These are phyloP conservation scores for Pampusana beccarii DNA, from an alignment of 2,113 vertebrate species.

Conservation along the genomic window DNA sequence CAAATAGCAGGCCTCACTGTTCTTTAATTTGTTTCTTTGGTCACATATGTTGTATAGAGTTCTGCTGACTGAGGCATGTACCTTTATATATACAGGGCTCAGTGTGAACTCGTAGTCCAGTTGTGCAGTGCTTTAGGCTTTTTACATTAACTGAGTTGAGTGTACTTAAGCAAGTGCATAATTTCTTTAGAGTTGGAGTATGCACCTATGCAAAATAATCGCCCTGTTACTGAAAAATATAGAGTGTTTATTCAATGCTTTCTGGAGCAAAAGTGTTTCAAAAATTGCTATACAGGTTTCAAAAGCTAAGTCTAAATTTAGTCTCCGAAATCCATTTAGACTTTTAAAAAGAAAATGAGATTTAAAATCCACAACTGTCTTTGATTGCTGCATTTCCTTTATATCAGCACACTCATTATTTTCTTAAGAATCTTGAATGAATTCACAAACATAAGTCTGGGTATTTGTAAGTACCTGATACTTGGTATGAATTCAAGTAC, in stretches of 20 bases:
- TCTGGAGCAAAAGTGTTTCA: background rate
- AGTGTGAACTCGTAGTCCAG: background rate
- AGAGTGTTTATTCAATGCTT: background rate
- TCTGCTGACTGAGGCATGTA: background rate
- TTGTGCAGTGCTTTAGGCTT: background rate
- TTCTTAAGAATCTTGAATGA: background rate
- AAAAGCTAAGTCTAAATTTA: background rate
- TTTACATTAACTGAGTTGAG: background rate
- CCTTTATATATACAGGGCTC: background rate
- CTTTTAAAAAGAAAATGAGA: background rate
- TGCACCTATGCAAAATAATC: background rate
- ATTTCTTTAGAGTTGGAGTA: background rate
- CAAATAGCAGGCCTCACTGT: accelerated
- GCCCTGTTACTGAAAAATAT: accelerated
- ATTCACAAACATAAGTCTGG: background rate
- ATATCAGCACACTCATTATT: background rate
- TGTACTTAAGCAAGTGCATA: background rate
- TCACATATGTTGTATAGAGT: background rate
- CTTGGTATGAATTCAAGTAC: background rate
- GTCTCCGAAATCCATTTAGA: background rate
- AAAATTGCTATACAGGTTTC: background rate
- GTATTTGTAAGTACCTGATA: background rate
- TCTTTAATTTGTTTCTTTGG: background rate
- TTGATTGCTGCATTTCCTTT: background rate
- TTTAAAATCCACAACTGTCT: background rate